phyloP scores from a whole-genome alignment of 2,888 invertebrate genomes.

The Acrocyrtus sp. region DNA sequence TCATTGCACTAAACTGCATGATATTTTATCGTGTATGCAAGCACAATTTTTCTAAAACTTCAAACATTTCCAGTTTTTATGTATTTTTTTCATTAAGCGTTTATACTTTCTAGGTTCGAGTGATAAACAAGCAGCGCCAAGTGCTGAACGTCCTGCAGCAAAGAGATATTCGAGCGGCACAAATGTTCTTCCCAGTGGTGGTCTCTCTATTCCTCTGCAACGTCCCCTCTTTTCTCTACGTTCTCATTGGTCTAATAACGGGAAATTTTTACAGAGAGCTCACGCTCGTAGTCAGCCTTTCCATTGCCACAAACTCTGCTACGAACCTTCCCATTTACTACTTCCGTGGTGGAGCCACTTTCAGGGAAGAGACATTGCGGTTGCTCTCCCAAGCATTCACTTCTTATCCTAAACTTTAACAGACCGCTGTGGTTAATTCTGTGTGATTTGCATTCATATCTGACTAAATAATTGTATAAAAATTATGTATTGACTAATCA shows the following conservation, averaged over 20 bases:
- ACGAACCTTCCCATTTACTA: conserved; percentile 28
- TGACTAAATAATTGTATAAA: too few species aligned
- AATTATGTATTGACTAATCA: too few species aligned
- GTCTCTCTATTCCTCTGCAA: neutral
- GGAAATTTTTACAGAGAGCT: neutral
- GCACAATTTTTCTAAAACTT: neutral
- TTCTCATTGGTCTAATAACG: neutral
- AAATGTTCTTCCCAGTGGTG: conserved; percentile 26
- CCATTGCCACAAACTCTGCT: neutral
- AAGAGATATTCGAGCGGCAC: neutral
- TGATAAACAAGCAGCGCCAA: neutral
- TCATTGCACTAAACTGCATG: neutral
- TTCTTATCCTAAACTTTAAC: too few species aligned
- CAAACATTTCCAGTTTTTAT: neutral
- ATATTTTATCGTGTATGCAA: neutral
- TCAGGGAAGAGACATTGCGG: conserved; percentile 4
- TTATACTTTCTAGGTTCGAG: neutral
- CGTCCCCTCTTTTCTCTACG: neutral
- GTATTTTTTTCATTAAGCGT: neutral
- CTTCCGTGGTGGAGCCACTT: neutral
- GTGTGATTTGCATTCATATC: too few species aligned
- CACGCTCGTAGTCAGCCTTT: neutral
- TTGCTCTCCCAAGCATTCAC: too few species aligned
- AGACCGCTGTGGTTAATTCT: too few species aligned
- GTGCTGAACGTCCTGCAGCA: neutral